phyloP scores from a whole-genome alignment of 2,113 vertebrate genomes.

The Macheiramphus alcinus region DNA sequence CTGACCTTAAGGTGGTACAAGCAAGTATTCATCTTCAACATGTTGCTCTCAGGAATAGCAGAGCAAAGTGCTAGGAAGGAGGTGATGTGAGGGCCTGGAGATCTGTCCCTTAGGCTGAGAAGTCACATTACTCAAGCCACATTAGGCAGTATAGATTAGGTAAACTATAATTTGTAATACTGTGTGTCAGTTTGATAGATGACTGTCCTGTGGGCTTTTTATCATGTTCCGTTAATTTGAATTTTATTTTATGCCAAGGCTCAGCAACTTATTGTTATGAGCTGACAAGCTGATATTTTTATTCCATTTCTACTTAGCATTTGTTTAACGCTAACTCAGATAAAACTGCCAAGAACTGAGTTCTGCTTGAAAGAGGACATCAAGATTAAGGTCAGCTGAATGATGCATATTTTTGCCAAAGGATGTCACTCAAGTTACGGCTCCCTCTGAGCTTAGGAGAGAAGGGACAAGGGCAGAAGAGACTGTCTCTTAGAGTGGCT shows the following conservation, averaged over 20 bases:
- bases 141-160: background rate
- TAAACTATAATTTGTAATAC: background rate
- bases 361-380: background rate
- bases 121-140: background rate
- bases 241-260: constrained; percentile 1
- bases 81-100: background rate
- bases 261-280: background rate
- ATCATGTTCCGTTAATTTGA: constrained; percentile 24
- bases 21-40: background rate
- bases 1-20: constrained; percentile 16
- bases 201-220: background rate
- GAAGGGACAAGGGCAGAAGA: background rate
- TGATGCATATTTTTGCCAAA: background rate
- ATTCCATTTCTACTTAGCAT: background rate
- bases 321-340: constrained; percentile 1
- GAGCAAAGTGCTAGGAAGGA: background rate
- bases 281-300: constrained; percentile 5
- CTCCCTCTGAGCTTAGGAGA: background rate
- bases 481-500: background rate
- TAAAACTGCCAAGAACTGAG: background rate
- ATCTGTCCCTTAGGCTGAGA: background rate
- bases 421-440: background rate
- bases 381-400: background rate
- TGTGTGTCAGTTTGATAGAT: background rate
- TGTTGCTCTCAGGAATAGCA: background rate